These are phyloP conservation scores for Campylorhamphus procurvoides DNA, from an alignment of 2,113 vertebrate species.

Conservation along the genomic window DNA sequence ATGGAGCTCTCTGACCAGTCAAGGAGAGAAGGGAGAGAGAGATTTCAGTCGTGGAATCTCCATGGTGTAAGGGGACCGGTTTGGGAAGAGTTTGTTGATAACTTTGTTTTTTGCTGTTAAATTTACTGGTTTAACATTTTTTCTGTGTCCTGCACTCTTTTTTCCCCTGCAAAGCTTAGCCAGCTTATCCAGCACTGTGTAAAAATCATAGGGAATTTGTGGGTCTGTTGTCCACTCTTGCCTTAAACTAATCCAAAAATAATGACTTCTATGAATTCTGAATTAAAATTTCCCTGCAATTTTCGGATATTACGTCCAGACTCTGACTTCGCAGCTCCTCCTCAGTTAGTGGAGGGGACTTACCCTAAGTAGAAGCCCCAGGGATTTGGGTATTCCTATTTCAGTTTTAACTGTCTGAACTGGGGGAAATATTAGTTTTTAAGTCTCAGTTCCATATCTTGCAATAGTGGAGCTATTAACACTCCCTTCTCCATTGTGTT, in stretches of 20 bases:
- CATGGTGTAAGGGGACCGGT: rapidly evolving
- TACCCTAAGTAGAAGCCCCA: neutral
- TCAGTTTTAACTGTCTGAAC: neutral
- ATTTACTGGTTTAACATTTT: neutral
- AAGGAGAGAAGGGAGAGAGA: neutral
- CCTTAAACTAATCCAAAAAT: neutral
- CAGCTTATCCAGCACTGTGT: neutral
- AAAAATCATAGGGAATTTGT: neutral
- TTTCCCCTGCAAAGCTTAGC: neutral
- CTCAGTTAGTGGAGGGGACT: neutral
- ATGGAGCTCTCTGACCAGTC: rapidly evolving
- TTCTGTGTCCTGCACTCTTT: neutral
- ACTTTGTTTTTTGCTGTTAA: neutral
- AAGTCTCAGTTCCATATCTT: neutral
- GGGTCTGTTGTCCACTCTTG: neutral
- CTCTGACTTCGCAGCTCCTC: neutral
- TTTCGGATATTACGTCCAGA: neutral
- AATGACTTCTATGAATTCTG: neutral
- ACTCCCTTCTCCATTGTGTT: neutral
- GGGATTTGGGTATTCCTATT: neutral
- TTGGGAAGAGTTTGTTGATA: neutral
- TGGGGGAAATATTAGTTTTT: neutral
- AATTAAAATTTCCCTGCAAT: neutral
- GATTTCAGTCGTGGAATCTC: neutral
- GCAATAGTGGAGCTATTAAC: neutral